These are phyloP conservation scores for Amphimedon queenslandica DNA, from an alignment of 37 sponge, comb jelly and placozoan genomes.

Conservation along the genomic window DNA sequence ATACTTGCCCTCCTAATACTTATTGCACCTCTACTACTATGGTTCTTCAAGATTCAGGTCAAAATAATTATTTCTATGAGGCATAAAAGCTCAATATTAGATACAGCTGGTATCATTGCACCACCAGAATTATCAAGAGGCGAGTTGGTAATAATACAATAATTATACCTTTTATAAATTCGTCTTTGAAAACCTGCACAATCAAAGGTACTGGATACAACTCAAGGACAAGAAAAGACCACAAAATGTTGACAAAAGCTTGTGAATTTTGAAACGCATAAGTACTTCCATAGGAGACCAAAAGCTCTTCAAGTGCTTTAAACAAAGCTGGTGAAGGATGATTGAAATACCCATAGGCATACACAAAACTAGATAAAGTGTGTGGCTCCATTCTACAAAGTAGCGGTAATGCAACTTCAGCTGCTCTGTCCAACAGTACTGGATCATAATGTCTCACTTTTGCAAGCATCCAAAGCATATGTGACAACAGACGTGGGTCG, in stretches of 20 bases:
- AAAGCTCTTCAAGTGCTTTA: not conserved
- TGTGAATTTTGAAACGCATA: not conserved
- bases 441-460: conserved; percentile 10
- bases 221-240: conserved; percentile 19
- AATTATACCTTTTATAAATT: no score
- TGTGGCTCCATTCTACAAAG: conserved; percentile 23
- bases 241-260: conserved; percentile 14
- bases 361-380: conserved; percentile 19
- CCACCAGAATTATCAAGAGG: no score
- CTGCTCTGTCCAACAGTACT: conserved; percentile 13
- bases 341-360: conserved; percentile 26
- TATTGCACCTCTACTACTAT: no score
- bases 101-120: no score
- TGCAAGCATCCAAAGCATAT: conserved; percentile 10
- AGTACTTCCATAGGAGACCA: conserved; percentile 3
- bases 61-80: no score
- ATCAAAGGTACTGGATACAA: conserved; percentile 18
- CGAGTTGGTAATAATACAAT: no score
- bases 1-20: no score
- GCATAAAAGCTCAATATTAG: no score
- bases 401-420: no score
- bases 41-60: no score
- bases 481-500: conserved; percentile 13
- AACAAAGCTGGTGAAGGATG: conserved; percentile 13
- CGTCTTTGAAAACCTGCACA: not conserved